phyloP scores from a whole-genome alignment of 2,797 vertebrate genomes.

The Acropternis orthonyx region DNA sequence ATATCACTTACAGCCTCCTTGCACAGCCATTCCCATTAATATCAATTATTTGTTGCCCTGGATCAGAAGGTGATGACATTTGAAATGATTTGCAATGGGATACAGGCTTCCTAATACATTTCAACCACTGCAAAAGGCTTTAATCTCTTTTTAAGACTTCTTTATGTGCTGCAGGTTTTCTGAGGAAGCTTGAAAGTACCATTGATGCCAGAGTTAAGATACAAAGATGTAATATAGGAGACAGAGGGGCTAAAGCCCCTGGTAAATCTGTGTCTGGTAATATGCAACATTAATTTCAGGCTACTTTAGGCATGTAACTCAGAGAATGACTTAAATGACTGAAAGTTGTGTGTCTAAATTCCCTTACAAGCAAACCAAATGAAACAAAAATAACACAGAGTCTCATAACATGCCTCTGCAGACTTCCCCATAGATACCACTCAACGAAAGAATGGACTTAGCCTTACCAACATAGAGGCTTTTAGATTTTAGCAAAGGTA shows the following conservation, averaged over 20 bases:
- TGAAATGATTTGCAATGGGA: slow-evolving; percentile 1
- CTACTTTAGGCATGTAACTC: background rate
- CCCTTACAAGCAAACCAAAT: background rate
- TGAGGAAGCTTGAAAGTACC: background rate
- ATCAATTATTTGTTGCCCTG: slow-evolving; percentile 29
- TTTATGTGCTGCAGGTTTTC: background rate
- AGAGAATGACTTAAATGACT: background rate
- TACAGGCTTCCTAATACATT: background rate
- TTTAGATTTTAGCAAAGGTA: background rate
- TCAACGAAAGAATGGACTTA: background rate
- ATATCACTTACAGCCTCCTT: background rate
- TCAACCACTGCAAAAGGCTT: background rate
- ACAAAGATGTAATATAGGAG: background rate
- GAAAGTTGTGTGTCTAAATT: background rate
- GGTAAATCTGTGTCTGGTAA: background rate
- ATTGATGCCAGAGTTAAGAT: background rate
- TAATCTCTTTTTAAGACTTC: background rate
- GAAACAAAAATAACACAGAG: background rate
- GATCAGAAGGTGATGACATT: slow-evolving; percentile 18
- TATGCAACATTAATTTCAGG: background rate
- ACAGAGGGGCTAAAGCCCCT: background rate
- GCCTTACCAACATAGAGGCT: background rate
- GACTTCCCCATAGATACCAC: background rate
- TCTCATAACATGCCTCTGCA: background rate
- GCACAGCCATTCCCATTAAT: background rate